Base-by-base conservation (phyloP, 2,113 vertebrate species). In the Gobius niger region DNA sequence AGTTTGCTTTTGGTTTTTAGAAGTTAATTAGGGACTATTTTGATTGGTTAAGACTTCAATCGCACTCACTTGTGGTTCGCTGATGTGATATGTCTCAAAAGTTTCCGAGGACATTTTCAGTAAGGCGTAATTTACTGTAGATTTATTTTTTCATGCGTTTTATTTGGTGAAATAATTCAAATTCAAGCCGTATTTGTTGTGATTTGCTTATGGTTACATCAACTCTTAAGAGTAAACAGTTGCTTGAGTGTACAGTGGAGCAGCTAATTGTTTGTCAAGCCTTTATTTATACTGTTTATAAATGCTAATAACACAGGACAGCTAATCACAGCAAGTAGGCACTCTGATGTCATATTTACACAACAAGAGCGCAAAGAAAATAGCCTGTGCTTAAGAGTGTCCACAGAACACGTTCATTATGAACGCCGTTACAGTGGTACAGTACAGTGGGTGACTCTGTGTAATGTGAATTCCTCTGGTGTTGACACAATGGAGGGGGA, bases 401-500 rank as follows among this genome's bases (percentile, higher is more conserved):
- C n/a, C 67, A 53, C 54, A 69, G 68, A 67, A 60, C 47, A 16
- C 12, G 11, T n/a, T 75, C 16, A 52, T 49, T 73, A 18, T 68
- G 47, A 42, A 59, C 63, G 53, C 24, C 78, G 61, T 63, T 66
- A 50, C 15, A 68, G 59, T 53, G 62, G 57, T 67, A 41, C 16
- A 24, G 66, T 34, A 61, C 59, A 7, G 15, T 78, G 44, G 61
- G 47, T 63, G 63, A 76, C 60, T 64, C 24, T 18, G 24, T 18
- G 51, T 73, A 72, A 85, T 84, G 80, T 65, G 69, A 85, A 85
- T 87, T 85, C 86, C 75, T 75, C 67, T 62, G 60, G 10, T 40
- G 68, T 15, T 68, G 10, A 61, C 68, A 86, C 87, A 86, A 90
- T 85, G 67, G 74, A 60, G 72, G 65, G 74, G 80, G 76, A 67